Percentiles rank a stretch among this genome's conserved stretches.
Conservation (phyloP, 1,140 invertebrate genomes). For the Zaprionus ornatus region DNA sequence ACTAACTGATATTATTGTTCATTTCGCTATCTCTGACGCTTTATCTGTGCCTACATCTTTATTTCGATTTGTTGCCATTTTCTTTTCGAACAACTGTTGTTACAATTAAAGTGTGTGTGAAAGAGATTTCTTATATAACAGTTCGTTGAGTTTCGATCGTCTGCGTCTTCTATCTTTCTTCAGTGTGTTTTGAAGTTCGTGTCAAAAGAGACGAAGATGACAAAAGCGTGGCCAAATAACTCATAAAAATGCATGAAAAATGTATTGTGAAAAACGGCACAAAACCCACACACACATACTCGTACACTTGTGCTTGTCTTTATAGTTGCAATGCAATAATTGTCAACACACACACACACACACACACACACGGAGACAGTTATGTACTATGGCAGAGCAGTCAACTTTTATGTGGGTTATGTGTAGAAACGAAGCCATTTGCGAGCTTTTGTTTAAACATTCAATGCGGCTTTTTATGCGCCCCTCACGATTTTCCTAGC, state of each 20-base stretch:
- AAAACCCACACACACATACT: not conserved
- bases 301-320: conserved; percentile 7
- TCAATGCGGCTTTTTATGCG: conserved; percentile 45
- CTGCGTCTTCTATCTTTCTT: conserved; percentile 25
- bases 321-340: conserved; percentile 29
- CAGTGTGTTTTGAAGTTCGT: conserved; percentile 45
- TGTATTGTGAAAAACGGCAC: conserved; percentile 31
- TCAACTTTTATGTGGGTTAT: conserved; percentile 49
- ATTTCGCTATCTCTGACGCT: conserved; percentile 13
- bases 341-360: conserved; percentile 10
- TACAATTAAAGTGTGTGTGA: conserved; percentile 53
- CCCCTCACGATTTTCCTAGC: conserved; percentile 32
- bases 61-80: conserved; percentile 23
- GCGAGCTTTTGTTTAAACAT: conserved; percentile 48
- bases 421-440: conserved; percentile 51
- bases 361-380: conserved; percentile 2
- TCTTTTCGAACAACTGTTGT: conserved; percentile 30
- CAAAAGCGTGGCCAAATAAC: conserved; percentile 49
- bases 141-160: conserved; percentile 25
- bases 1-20: conserved; percentile 54
- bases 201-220: conserved; percentile 62
- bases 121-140: conserved; percentile 62
- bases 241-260: conserved; percentile 47
- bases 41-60: conserved; percentile 6
- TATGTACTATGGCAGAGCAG: not conserved